Conservation (phyloP, 30 jellyfish, hydroid and myxozoan genomes). For the Phacellophora camtschatica region DNA sequence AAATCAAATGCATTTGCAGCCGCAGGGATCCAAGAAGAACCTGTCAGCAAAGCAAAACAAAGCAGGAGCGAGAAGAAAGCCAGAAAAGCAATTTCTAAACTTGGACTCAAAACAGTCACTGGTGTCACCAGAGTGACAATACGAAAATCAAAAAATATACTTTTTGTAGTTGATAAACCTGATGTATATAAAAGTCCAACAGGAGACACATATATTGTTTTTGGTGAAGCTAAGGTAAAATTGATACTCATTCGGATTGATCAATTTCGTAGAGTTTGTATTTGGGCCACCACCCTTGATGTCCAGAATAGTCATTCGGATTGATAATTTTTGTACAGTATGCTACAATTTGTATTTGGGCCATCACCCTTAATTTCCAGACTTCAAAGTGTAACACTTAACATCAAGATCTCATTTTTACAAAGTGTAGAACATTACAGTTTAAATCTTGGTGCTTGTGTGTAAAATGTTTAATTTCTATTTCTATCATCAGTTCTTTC, state of each 20-base stretch:
- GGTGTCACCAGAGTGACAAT: slow-evolving; percentile 96
- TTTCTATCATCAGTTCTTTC: too few relatives aligned
- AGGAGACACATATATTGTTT: slow-evolving; percentile 91
- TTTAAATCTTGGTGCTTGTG: too few relatives aligned
- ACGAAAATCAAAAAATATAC: slow-evolving; percentile 89
- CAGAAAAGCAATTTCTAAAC: slow-evolving; percentile 90
- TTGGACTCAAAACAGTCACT: slow-evolving; percentile 90
- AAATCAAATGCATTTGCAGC: slow-evolving; percentile 94
- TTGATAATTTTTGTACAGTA: too few relatives aligned
- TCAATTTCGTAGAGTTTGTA: neutral
- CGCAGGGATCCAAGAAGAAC: slow-evolving; percentile 97
- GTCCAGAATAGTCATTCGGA: too few relatives aligned
- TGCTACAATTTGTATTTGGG: too few relatives aligned
- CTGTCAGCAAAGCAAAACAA: slow-evolving; percentile 95
- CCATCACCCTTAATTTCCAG: too few relatives aligned
- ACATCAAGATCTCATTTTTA: too few relatives aligned
- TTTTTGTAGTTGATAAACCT: slow-evolving; percentile 92
- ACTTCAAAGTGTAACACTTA: too few relatives aligned
- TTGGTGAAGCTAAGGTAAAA: slow-evolving; percentile 95
- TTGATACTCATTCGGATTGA: neutral
- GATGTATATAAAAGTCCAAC: slow-evolving; percentile 99
- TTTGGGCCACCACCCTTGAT: too few relatives aligned
- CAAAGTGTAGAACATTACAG: too few relatives aligned
- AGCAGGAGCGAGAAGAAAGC: slow-evolving; percentile 98
- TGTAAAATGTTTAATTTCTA: too few relatives aligned